A percentile compares a stretch with the other conserved stretches of the same genome.
Conservation (phyloP, 2,888 invertebrate species). For the Lasioglossum marginatum region DNA sequence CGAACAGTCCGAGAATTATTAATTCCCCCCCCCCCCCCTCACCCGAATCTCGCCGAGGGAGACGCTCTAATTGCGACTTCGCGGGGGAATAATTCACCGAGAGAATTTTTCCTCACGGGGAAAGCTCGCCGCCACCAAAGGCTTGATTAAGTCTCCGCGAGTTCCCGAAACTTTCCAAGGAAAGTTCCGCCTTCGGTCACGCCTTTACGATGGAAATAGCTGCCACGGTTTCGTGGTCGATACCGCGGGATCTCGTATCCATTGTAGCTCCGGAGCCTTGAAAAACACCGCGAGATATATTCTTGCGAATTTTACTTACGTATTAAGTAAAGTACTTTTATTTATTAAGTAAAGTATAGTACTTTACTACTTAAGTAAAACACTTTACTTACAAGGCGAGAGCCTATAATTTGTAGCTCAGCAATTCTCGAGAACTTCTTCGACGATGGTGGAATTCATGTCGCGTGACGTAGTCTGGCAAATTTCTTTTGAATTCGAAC, state of each 20-base stretch:
- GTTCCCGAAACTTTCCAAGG: not conserved
- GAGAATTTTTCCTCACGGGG: not conserved
- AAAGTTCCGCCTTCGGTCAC: not conserved
- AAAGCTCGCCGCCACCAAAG: not conserved
- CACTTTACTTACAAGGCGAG: not conserved
- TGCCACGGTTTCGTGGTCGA: not conserved
- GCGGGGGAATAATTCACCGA: slow-evolving; percentile 2
- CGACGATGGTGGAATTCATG: not conserved
- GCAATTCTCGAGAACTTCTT: not conserved
- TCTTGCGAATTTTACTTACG: not conserved
- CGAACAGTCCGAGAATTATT: slow-evolving; percentile 30
- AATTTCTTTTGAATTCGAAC: not conserved
- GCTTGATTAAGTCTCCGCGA: slow-evolving; percentile 14
- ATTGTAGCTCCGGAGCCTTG: not conserved
- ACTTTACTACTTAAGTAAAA: too few species aligned
- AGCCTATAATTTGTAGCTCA: not conserved
- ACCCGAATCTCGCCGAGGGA: not conserved
- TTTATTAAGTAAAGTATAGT: too few species aligned
- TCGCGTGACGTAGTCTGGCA: not conserved
- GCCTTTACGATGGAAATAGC: slow-evolving; percentile 4
- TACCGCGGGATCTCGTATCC: not conserved
- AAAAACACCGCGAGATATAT: not conserved
- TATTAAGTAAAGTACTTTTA: too few species aligned
- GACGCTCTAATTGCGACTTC: not conserved
- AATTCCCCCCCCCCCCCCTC: not conserved